Percentiles rank a stretch among this genome's conserved stretches.
Evolutionary conservation across 2,888 invertebrate species (phyloP).

Genomic region (Epiblema foenella): DNA sequence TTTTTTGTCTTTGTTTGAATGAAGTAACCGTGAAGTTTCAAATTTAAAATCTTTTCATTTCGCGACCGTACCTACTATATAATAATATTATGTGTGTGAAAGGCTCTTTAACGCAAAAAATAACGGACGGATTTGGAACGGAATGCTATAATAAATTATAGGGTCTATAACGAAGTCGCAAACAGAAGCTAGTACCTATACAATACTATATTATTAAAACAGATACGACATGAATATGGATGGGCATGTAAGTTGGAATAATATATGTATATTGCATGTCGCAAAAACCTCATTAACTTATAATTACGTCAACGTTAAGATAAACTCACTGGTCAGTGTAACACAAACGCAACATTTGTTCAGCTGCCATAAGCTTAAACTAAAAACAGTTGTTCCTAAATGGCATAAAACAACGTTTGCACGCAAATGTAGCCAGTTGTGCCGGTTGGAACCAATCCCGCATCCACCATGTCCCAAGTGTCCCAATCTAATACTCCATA

Average conservation of each 20-base stretch:
- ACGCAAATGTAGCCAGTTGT: conserved; percentile 78
- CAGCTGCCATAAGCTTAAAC: conserved; percentile 31
- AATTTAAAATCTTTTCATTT: background rate
- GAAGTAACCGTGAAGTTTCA: background rate
- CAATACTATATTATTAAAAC: background rate
- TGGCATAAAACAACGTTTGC: conserved; percentile 60
- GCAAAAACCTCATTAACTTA: background rate
- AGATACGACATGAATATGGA: background rate
- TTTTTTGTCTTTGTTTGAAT: background rate
- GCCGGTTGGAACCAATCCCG: conserved; percentile 72
- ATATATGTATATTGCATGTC: background rate
- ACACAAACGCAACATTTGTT: conserved; percentile 27
- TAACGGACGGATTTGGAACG: too few relatives aligned
- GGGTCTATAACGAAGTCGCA: too few relatives aligned
- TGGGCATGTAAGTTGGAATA: background rate
- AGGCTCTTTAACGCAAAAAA: too few relatives aligned
- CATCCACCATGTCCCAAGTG: conserved; percentile 76
- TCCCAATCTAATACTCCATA: conserved; percentile 81
- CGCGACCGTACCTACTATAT: background rate
- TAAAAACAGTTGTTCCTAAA: conserved; percentile 40
- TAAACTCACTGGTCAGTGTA: conserved; percentile 11
- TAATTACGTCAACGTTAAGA: conserved; percentile 10
- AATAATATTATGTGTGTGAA: background rate
- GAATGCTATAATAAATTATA: too few relatives aligned
- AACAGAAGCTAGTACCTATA: too few relatives aligned